Evolutionary conservation across 2,888 invertebrate species (phyloP), one percentile per base, ranked within the genome.

Genomic region (Noctua janthina): DNA sequence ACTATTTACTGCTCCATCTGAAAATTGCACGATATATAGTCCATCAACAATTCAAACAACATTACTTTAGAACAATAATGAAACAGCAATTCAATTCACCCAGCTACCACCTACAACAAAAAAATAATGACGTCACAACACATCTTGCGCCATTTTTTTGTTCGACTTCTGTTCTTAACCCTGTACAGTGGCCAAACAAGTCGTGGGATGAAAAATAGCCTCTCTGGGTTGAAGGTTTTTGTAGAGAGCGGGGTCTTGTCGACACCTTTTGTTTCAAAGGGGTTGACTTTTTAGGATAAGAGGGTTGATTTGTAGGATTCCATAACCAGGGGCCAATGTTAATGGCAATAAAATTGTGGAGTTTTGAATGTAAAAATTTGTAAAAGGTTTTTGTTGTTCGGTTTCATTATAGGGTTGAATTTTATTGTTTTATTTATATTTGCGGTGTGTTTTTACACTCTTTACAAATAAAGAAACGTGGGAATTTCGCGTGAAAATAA

Each of bases 201-300:
- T 74, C 79, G 72, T 39, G 82, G 81, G 85, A 87, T 91, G 91
- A 92, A 92, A 91, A 91, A 92, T 92, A 82, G 79, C 83, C 82
- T 75, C 82, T 80, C n/a, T 59, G 66, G 85, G 86, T 84, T 72
- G 81, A 85, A 79, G 89, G 91, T 91, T 93, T 88, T 89, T 89
- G 88, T 88, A 85, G 88, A 84, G 82, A 84, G 80, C 79, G 80
- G 88, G 91, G 89, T 88, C 90, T 85, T 89, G 91, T 91, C 93
- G 91, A 88, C 93, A 92, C 93, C 93, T 93, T 92, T 93, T 93
- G 92, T 93, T 93, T 92, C 81, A 90, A 83, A 87, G 83, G 90
- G 90, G 88, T 87, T 85, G 85, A 87, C 86, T 91, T 92, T 92
- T 90, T 84, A 81, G 85, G 85, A 87, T 87, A 86, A 90, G 87